Evolutionary conservation across 2,888 invertebrate genomes (phyloP).

Genomic region (Polymixis lichenea): DNA sequence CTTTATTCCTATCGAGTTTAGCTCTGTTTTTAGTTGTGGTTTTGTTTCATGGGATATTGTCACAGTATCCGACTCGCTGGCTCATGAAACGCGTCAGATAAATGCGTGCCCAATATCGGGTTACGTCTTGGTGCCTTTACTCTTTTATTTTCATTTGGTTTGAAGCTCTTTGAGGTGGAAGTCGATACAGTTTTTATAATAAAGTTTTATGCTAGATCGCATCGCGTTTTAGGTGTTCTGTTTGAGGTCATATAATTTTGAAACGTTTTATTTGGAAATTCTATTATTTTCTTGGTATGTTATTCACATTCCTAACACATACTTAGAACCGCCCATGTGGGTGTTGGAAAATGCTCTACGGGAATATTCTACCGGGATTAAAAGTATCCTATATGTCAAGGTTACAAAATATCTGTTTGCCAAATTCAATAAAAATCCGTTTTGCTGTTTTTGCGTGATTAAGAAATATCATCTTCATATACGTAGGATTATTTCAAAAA

Average conservation of each 20-base stretch:
- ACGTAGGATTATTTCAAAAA: neutral
- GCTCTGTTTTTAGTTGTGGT: slow-evolving; percentile 64
- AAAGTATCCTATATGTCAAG: too few species aligned
- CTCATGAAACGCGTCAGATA: slow-evolving; percentile 87
- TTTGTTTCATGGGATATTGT: slow-evolving; percentile 77
- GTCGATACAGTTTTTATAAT: slow-evolving; percentile 59
- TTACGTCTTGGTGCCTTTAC: slow-evolving; percentile 77
- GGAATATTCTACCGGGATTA: too few species aligned
- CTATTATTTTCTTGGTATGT: neutral
- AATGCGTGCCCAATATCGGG: slow-evolving; percentile 86
- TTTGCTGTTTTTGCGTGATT: too few species aligned
- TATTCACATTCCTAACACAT: neutral
- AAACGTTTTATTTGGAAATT: neutral
- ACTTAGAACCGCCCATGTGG: neutral
- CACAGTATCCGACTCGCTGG: slow-evolving; percentile 85
- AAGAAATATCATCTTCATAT: too few species aligned
- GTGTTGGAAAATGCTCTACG: too few species aligned
- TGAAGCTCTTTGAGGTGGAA: slow-evolving; percentile 70
- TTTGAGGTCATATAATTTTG: slow-evolving; percentile 23
- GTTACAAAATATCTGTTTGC: too few species aligned
- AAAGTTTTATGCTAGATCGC: slow-evolving; percentile 55
- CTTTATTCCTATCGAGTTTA: slow-evolving; percentile 64
- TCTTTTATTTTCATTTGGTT: slow-evolving; percentile 74
- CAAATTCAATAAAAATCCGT: too few species aligned
- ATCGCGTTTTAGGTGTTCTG: slow-evolving; percentile 38